Evolutionary conservation across 2,113 vertebrate genomes (phyloP), one percentile per base, ranked within the genome.

Genomic region (Gila orcuttii): DNA sequence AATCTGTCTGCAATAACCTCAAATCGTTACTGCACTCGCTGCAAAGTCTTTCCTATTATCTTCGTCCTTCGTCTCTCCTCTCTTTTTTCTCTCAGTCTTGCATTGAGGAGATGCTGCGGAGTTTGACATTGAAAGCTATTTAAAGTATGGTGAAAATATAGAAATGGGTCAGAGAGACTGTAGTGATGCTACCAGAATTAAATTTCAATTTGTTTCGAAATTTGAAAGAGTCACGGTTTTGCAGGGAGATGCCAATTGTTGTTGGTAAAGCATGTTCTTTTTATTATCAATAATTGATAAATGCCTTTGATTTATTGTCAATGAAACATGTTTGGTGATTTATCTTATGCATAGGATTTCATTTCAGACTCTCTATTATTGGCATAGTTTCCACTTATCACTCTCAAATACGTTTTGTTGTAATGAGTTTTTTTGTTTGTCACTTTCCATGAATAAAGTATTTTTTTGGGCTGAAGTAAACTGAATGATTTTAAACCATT

Each of bases 161-260:
- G 85, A 94, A 93, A 81, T 94, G 92, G 93, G 92, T 94, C 92
- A 93, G 91, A 91, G 92, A 92, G 90, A 94, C 89, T 85, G 85
- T 90, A 91, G 86, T 39, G 69, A 73, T 33, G 39, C 69, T 77
- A 64, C 17, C 62, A 39, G 47, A 82, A 39, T 76, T 25, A 45
- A 60, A 73, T 86, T 80, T 79, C 31, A 31, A 60, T 86, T 89
- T 83, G 73, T 82, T 85, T 64, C 50, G 36, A 47, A 84, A 28
- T n/a, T 62, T 66, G 25, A 25, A 39, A 5, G 21, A 39, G 31
- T 59, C 8, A 19, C 60, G 31, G 55, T 45, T 25, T 62, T 62
- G 57, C 36, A 25, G 36, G 33, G 39, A 64, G 78, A 19, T 77
- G 25, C 8, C 21, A 59, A n/a, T 60, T 36, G 52, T 59, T 45